phyloP scores from a whole-genome alignment of 2,797 vertebrate species.

The Linurgus olivaceus region DNA sequence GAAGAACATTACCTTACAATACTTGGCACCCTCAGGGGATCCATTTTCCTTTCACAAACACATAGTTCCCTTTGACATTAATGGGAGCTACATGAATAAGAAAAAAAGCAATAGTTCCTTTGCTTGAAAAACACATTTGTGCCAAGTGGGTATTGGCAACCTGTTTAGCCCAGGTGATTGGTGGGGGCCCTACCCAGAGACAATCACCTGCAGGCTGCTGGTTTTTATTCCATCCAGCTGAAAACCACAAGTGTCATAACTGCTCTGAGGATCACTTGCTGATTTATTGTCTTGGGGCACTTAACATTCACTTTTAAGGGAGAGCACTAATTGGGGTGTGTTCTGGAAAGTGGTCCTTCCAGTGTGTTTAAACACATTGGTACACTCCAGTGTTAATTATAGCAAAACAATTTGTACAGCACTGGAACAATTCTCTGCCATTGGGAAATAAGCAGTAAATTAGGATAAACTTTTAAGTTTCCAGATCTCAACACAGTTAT shows the following conservation, averaged over 20 bases:
- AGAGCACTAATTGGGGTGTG: not conserved
- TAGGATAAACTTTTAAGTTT: not conserved
- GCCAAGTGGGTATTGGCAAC: slow-evolving; percentile 12
- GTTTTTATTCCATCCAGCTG: not conserved
- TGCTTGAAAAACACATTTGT: not conserved
- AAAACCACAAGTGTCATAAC: not conserved
- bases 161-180: slow-evolving; percentile 21
- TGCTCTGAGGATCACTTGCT: not conserved
- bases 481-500: not conserved
- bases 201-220: not conserved
- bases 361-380: not conserved
- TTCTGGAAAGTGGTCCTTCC: not conserved
- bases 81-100: slow-evolving; percentile 28
- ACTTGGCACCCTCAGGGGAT: slow-evolving; percentile 44
- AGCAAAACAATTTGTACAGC: not conserved
- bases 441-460: not conserved
- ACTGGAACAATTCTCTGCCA: not conserved
- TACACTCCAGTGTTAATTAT: not conserved
- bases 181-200: not conserved
- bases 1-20: slow-evolving; percentile 57
- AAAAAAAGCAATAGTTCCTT: slow-evolving; percentile 34
- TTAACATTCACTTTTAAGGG: not conserved
- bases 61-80: slow-evolving; percentile 56
- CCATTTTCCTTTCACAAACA: slow-evolving; percentile 35
- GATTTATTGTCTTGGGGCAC: not conserved